Base-by-base conservation (phyloP, 2,113 vertebrate genomes). In the Phalacrocorax aristotelis region DNA sequence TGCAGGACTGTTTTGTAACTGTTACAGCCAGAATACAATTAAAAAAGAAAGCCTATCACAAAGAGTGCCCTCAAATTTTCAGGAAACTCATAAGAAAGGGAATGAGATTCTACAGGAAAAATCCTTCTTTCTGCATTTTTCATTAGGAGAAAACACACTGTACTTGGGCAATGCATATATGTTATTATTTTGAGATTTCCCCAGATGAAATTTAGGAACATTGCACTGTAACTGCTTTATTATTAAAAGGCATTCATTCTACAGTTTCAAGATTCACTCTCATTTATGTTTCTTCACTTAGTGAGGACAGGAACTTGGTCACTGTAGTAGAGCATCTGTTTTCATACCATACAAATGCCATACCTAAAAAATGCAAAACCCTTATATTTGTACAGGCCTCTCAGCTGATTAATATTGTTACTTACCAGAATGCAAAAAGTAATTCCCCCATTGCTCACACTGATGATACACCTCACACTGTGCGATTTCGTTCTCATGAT, bases 401-500 rank as follows among this genome's bases (percentile, higher is more conserved):
- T 51, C 14, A 64, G 13, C 7, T 14, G 32, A 82, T 62, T 58
- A 49, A 3, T 12, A 94, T 58, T 74, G 71, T 57, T 38, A 95
- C 98, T 97, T 97, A 99, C 99, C 99, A 49, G 99, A 99, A 95
- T 99, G 99, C 29, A 99, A 98, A 75, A 99, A 99, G 96, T 99
- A 99, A 94, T 99, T 99, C 7, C 98, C 99, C 99, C 99, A 99
- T 46, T 99, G 99, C 5, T 90, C 95, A 89, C 99, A 99, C 83
- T 98, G 98, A 95, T 99, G 99, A 90, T 99, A 99, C 11, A 97
- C 99, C 90, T 99, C 99, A 13, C 99, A 99, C 95, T 99, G 99
- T 20, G 99, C 99, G 0, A 99, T 98, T 97, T 99, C 99, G 4
- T 99, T 99, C 95, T 99, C 99, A 4, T 99, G 99, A 97, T 99